phyloP scores from a whole-genome alignment of 2,797 vertebrate species.

The Tragopan temminckii region DNA sequence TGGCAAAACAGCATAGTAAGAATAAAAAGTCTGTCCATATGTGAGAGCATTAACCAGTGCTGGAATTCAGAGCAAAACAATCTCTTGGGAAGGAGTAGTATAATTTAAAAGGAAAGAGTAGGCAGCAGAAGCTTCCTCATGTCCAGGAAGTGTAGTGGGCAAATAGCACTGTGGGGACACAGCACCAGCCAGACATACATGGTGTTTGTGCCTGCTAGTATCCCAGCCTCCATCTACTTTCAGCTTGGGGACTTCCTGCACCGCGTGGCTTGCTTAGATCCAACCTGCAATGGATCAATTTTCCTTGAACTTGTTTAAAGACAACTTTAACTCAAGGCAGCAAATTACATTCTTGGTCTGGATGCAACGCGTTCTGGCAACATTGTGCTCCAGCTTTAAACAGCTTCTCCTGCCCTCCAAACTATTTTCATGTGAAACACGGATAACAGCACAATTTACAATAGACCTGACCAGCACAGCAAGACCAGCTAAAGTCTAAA shows the following conservation, averaged over 20 bases:
- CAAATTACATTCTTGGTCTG: not conserved
- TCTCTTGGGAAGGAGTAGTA: not conserved
- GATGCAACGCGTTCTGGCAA: not conserved
- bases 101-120: not conserved
- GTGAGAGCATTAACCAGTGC: not conserved
- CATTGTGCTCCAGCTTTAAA: not conserved
- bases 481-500: not conserved
- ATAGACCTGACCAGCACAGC: not conserved
- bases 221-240: not conserved
- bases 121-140: not conserved
- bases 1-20: fast-evolving
- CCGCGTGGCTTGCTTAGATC: not conserved
- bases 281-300: not conserved
- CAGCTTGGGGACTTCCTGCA: not conserved
- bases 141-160: fast-evolving
- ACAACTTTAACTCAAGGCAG: not conserved
- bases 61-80: not conserved
- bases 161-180: fast-evolving
- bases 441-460: not conserved
- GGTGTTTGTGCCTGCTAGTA: no score
- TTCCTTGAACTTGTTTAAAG: not conserved
- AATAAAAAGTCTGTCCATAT: not conserved
- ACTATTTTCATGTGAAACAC: not conserved
- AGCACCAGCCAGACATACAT: fast-evolving
- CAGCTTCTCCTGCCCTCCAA: not conserved